Base-by-base conservation (phyloP, 1,140 invertebrate genomes). In the Cepaea nemoralis region DNA sequence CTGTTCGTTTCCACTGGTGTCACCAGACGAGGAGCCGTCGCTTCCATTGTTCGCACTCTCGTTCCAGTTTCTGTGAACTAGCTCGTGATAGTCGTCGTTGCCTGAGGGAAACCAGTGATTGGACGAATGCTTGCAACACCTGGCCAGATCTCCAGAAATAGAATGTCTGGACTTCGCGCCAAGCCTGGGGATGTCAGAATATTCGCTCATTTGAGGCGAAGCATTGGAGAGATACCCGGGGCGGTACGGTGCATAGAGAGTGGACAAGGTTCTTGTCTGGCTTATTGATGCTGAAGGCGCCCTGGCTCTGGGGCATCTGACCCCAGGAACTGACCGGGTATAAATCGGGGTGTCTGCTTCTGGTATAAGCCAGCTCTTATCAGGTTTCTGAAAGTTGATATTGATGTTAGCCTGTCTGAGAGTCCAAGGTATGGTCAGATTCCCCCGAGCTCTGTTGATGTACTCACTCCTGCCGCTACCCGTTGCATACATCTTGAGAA, bases 31-130 rank as follows among this genome's bases (percentile, higher is more conserved):
- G 12, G 77, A 78, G 5, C 16, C 45, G 19, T 78, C 77, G 77
- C 35, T 39, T 37, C 77, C 77, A 39, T 78, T 78, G 27, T 78
- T 78, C 3, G 77, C 77, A 37, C 66, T 78, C 33, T 78, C 77
- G 42, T 78, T 78, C 63, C 77, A 69, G n/a, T 78, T 78, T 37
- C 37, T 69, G 3, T 24, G 40, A 16, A 48, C 39, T 0, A 78
- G 6, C 42, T 78, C 77, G 3, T 24, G 31, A 40, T 74, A 19
- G 22, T 48, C 42, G 1, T 5, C 22, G 39, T 1, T n/a, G 40
- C 33, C 42, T 1, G 39, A 12, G 3, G 42, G 22, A 33, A 6
- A 33, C 71, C 71, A 74, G 27, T 27, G 6, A 27, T 31, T 63
- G 8, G 59, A 10, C 6, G 59, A 31, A 63, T 16, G 27, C 16